These are phyloP conservation scores for Lagorchestes hirsutus DNA, from an alignment of 2,797 vertebrate species.

Conservation along the genomic window DNA sequence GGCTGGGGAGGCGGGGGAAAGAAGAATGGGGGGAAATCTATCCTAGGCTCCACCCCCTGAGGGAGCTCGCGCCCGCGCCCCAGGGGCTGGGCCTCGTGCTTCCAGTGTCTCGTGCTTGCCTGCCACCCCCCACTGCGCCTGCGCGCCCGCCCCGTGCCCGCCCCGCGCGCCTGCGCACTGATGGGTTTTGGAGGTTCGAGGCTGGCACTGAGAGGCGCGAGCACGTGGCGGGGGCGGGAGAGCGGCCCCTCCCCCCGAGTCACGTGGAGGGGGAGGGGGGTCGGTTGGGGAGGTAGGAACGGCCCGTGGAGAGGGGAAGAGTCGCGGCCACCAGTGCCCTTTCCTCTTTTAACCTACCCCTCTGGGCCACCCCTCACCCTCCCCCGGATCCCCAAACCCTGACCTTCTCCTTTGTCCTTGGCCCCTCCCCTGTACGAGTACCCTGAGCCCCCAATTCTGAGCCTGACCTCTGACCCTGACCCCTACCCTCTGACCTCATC, in stretches of 20 bases:
- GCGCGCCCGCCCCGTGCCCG: background rate
- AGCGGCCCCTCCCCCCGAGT: conserved; percentile 30
- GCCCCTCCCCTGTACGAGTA: conserved; percentile 78
- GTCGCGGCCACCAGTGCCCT: conserved; percentile 41
- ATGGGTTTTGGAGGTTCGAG: background rate
- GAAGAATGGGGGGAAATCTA: too few relatives aligned
- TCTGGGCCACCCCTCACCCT: background rate
- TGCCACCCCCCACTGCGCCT: too few relatives aligned
- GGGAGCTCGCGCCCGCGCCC: background rate
- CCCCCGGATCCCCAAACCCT: background rate
- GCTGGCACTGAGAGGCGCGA: background rate
- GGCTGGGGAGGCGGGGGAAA: background rate
- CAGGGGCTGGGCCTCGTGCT: too few relatives aligned
- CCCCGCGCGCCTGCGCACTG: background rate
- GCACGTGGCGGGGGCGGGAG: background rate
- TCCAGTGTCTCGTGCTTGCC: background rate
- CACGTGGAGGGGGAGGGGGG: conserved; percentile 40
- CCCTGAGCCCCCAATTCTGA: background rate
- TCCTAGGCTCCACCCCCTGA: background rate
- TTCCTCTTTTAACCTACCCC: background rate
- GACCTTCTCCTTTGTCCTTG: background rate
- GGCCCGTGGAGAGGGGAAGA: conserved; percentile 18
- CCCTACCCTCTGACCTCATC: background rate
- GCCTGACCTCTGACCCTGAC: background rate
- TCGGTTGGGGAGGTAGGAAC: background rate